Percentiles rank a stretch among this genome's conserved stretches.
Conservation (phyloP, 2,888 invertebrate species). For the Macaria liturata region DNA sequence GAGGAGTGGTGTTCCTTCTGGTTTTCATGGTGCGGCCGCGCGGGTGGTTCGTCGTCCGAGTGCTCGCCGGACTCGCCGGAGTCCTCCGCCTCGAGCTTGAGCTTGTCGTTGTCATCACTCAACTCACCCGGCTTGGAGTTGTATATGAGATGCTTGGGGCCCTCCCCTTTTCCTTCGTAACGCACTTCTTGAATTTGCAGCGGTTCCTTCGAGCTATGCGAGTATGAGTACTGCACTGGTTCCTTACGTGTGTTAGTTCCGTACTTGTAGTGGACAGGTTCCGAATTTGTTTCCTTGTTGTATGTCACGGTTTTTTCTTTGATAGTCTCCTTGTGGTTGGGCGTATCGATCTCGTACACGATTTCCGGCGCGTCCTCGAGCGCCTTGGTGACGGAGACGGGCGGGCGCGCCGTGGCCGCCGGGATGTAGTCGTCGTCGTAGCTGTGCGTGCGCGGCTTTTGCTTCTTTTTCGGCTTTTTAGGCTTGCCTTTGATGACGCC, state of each 20-base stretch:
- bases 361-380: slow-evolving; percentile 61
- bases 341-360: slow-evolving; percentile 66
- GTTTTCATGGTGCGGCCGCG: slow-evolving; percentile 28
- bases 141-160: slow-evolving; percentile 59
- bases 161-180: slow-evolving; percentile 50
- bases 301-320: slow-evolving; percentile 68
- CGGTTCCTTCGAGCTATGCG: slow-evolving; percentile 55
- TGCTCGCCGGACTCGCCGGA: slow-evolving; percentile 39
- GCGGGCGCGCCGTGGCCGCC: slow-evolving; percentile 45
- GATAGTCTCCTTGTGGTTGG: slow-evolving; percentile 68
- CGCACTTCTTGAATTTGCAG: slow-evolving; percentile 50
- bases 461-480: slow-evolving; percentile 55
- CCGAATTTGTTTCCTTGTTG: slow-evolving; percentile 64
- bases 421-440: slow-evolving; percentile 46
- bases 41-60: slow-evolving; percentile 36
- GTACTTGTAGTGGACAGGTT: slow-evolving; percentile 62
- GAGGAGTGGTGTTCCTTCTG: slow-evolving; percentile 26
- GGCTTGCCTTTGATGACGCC: slow-evolving; percentile 48
- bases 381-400: slow-evolving; percentile 45
- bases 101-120: slow-evolving; percentile 32
- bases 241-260: slow-evolving; percentile 56
- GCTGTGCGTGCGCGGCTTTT: slow-evolving; percentile 47
- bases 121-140: slow-evolving; percentile 52
- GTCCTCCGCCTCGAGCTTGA: slow-evolving; percentile 31
- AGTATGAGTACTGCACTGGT: slow-evolving; percentile 63